Conservation (phyloP, 2,888 invertebrate species). For the Orthosia cruda region DNA sequence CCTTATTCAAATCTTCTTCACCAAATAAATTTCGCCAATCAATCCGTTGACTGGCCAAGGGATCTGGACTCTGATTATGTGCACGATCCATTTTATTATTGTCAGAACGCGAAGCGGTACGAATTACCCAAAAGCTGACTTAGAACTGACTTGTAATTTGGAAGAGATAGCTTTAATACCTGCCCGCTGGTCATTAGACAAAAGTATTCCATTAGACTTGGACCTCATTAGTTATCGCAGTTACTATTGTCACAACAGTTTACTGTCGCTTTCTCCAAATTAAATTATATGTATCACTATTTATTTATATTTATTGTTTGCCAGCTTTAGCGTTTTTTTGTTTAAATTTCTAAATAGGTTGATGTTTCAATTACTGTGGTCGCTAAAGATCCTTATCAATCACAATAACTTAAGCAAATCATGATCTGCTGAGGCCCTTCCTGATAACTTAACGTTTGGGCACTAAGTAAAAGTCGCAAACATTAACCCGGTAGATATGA, state of each 20-base stretch:
- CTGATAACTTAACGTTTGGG: too few relatives aligned
- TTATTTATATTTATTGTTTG: not conserved
- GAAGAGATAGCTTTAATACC: too few relatives aligned
- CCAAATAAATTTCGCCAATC: too few relatives aligned
- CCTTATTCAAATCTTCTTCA: not conserved
- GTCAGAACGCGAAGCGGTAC: not conserved
- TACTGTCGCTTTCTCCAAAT: not conserved
- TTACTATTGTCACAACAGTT: not conserved
- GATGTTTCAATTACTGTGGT: too few relatives aligned
- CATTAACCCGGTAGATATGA: too few relatives aligned
- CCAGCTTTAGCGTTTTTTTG: not conserved
- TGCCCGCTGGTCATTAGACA: not conserved
- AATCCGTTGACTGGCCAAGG: too few relatives aligned
- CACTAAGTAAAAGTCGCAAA: too few relatives aligned
- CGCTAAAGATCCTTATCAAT: too few relatives aligned
- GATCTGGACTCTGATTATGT: not conserved
- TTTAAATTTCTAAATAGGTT: too few relatives aligned
- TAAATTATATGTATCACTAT: not conserved
- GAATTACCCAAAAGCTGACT: not conserved
- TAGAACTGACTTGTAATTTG: conserved; percentile 6
- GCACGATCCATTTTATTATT: conserved; percentile 4
- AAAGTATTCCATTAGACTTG: not conserved
- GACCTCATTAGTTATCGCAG: not conserved
- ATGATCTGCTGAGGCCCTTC: too few relatives aligned
- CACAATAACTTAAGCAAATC: too few relatives aligned